These are phyloP conservation scores for Glandiceps talaboti DNA, from an alignment of 53 echinoderm and acorn worm genomes.

Conservation along the genomic window DNA sequence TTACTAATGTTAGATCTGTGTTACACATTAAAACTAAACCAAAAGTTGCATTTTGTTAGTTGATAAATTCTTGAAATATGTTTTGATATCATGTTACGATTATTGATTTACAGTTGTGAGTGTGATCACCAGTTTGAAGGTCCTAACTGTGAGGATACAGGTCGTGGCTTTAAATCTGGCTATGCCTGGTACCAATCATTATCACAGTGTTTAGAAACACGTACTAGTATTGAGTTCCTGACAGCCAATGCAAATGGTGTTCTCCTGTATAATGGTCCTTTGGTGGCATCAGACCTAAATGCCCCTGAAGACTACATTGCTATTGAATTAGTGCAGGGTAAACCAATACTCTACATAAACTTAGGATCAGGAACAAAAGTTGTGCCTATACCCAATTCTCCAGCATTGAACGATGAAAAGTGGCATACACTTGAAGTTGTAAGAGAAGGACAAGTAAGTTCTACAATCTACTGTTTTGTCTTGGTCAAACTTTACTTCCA, in stretches of 20 bases:
- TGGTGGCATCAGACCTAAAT: slow-evolving; percentile 12
- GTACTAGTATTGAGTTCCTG: slow-evolving; percentile 83
- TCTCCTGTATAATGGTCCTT: slow-evolving; percentile 89
- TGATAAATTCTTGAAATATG: too few species aligned
- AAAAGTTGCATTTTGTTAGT: too few species aligned
- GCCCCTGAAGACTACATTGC: slow-evolving; percentile 68
- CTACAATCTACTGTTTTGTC: neutral
- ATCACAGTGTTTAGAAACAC: slow-evolving; percentile 76
- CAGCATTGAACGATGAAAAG: slow-evolving; percentile 32
- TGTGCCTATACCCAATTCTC: slow-evolving; percentile 23
- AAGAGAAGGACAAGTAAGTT: slow-evolving; percentile 56
- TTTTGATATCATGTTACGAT: too few species aligned
- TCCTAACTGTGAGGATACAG: slow-evolving; percentile 82
- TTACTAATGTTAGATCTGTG: too few species aligned
- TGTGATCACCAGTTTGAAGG: slow-evolving; percentile 60
- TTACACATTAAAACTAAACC: too few species aligned
- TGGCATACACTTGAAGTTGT: slow-evolving; percentile 90
- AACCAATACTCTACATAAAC: slow-evolving; percentile 55
- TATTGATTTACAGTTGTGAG: slow-evolving; percentile 69
- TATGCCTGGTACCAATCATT: slow-evolving; percentile 64
- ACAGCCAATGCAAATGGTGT: slow-evolving; percentile 41
- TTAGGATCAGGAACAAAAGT: slow-evolving; percentile 47
- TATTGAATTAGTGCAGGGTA: slow-evolving; percentile 44
- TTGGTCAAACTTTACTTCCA: too few species aligned
- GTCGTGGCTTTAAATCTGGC: slow-evolving; percentile 40